Evolutionary conservation across 2,113 vertebrate genomes (phyloP).

Genomic region (Poicephalus gulielmi): DNA sequence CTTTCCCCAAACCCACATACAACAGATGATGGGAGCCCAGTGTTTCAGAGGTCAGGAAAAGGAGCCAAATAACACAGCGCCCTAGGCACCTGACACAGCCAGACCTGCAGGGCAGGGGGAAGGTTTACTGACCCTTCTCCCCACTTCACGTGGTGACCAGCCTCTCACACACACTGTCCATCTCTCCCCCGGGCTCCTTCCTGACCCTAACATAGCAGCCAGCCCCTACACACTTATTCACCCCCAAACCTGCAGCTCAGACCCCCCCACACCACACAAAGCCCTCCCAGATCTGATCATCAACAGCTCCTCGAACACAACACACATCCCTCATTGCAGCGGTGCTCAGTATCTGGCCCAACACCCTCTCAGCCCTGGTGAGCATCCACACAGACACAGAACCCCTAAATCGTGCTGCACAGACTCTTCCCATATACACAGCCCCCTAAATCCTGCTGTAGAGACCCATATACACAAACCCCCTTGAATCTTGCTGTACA

Average conservation of each 20-base stretch:
- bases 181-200: not conserved
- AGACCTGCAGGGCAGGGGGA: not conserved
- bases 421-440: not conserved
- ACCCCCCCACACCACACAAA: not conserved
- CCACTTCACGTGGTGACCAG: not conserved
- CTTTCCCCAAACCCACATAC: not conserved
- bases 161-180: not conserved
- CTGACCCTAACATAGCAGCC: not conserved
- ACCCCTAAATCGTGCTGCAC: not conserved
- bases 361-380: no score
- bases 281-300: no score
- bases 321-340: no score
- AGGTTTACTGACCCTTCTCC: not conserved
- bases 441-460: not conserved
- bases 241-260: not conserved
- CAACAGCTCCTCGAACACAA: not conserved
- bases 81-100: not conserved
- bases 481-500: not conserved
- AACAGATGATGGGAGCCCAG: not conserved
- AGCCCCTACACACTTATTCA: not conserved
- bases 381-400: not conserved
- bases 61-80: slow-evolving; percentile 8
- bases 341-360: not conserved
- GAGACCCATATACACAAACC: not conserved
- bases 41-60: not conserved